These are phyloP conservation scores for Lanius ludovicianus DNA, from an alignment of 2,113 vertebrate genomes.

Conservation along the genomic window DNA sequence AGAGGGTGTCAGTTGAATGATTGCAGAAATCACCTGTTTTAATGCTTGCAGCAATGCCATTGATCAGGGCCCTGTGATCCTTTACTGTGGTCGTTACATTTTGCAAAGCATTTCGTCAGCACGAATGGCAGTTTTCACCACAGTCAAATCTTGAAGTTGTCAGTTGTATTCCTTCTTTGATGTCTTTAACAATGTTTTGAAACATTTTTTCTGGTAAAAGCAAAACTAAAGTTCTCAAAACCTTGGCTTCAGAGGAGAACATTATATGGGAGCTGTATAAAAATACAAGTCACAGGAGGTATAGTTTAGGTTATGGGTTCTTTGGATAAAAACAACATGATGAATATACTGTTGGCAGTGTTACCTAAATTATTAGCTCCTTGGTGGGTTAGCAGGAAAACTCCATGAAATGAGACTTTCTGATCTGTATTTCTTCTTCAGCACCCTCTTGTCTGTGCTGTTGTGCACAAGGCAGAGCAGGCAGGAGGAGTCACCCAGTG, in stretches of 20 bases:
- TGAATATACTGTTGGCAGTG: background rate
- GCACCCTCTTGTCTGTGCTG: background rate
- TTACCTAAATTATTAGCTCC: background rate
- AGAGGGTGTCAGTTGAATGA: background rate
- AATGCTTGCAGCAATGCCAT: slow-evolving; percentile 5
- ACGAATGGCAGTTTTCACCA: background rate
- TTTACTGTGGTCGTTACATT: slow-evolving; percentile 11
- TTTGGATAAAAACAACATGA: background rate
- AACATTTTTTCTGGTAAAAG: background rate
- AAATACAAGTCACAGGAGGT: background rate
- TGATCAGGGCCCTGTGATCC: background rate
- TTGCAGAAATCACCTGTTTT: slow-evolving; percentile 7
- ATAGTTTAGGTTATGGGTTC: background rate
- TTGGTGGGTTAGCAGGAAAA: background rate
- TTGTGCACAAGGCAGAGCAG: background rate
- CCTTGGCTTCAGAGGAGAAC: background rate
- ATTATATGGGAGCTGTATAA: background rate
- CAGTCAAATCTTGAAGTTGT: background rate
- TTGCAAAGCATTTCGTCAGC: slow-evolving; percentile 25
- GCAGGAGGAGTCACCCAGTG: background rate
- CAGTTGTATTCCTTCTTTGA: background rate
- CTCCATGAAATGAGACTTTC: background rate
- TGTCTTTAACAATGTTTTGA: background rate
- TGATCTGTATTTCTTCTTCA: background rate
- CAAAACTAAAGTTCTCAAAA: background rate